Conservation (phyloP, 1,140 invertebrate genomes). For the Diorhabda sublineata region DNA sequence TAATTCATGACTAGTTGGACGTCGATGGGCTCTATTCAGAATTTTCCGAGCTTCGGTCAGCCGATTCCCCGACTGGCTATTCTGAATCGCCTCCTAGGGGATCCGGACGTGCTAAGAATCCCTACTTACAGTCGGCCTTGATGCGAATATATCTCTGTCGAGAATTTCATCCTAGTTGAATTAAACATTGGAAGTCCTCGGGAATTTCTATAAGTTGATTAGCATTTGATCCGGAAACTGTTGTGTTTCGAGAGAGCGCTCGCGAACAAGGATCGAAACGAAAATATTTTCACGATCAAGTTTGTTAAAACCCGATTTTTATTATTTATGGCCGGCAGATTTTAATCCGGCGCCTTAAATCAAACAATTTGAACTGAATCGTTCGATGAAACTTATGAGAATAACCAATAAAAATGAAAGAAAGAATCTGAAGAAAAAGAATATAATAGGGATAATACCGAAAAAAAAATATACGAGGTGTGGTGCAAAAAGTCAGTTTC, state of each 20-base stretch:
- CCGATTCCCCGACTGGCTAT: neutral
- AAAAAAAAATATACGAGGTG: too few relatives aligned
- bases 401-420: too few relatives aligned
- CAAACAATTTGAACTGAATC: too few relatives aligned
- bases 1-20: slow-evolving; percentile 5
- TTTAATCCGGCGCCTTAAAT: too few relatives aligned
- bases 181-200: slow-evolving; percentile 6
- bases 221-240: slow-evolving; percentile 1
- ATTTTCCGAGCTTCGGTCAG: slow-evolving; percentile 7
- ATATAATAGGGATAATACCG: too few relatives aligned
- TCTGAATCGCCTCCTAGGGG: slow-evolving; percentile 2
- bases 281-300: too few relatives aligned
- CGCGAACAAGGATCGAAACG: neutral
- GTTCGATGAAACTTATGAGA: too few relatives aligned
- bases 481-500: too few relatives aligned
- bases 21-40: slow-evolving; percentile 6
- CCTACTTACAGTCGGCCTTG: neutral
- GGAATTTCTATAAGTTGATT: slow-evolving; percentile 7
- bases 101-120: slow-evolving; percentile 10
- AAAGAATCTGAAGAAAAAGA: too few relatives aligned
- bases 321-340: too few relatives aligned
- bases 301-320: too few relatives aligned
- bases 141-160: slow-evolving; percentile 7
- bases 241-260: neutral
- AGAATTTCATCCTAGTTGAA: slow-evolving; percentile 12